Percentiles rank a stretch among this genome's conserved stretches.
These are phyloP conservation scores for Drosophila guanche DNA, from an alignment of 1,140 invertebrate genomes.

Conservation along the genomic window DNA sequence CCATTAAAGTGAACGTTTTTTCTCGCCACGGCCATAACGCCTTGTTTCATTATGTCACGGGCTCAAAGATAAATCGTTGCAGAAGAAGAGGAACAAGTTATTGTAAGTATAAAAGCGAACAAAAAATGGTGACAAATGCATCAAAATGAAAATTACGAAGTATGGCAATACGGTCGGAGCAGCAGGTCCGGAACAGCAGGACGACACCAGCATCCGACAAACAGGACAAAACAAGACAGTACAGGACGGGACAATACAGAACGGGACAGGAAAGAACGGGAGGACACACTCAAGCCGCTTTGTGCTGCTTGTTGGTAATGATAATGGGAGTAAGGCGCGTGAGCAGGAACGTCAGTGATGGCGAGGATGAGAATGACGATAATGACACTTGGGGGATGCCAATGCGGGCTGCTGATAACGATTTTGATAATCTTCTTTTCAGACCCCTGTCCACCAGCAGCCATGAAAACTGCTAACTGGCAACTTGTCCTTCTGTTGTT, in stretches of 20 bases:
- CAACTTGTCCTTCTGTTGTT: constrained; percentile 57
- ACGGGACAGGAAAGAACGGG: constrained; percentile 7
- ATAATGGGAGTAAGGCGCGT: constrained; percentile 60
- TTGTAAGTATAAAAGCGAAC: constrained; percentile 3
- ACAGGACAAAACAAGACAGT: constrained; percentile 1
- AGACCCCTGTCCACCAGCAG: constrained; percentile 11
- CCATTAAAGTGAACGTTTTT: constrained; percentile 66
- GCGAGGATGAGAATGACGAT: constrained; percentile 36
- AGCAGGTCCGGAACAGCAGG: background rate
- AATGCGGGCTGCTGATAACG: constrained; percentile 56
- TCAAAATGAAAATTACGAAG: constrained; percentile 80
- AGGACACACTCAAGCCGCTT: constrained; percentile 76
- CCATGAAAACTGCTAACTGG: constrained; percentile 72
- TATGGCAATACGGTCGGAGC: constrained; percentile 44
- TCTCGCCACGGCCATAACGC: constrained; percentile 39
- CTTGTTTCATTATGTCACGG: constrained; percentile 68
- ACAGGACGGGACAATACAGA: no score
- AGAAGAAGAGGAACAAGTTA: constrained; percentile 8
- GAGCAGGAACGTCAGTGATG: constrained; percentile 29
- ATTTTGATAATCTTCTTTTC: constrained; percentile 58
- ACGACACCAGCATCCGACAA: constrained; percentile 11
- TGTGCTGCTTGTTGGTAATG: constrained; percentile 63
- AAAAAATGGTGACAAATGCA: constrained; percentile 77
- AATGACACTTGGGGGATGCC: constrained; percentile 38
- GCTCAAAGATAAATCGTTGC: constrained; percentile 69